Evolutionary conservation across 2,888 invertebrate species (phyloP), one percentile per base, ranked within the genome.

Genomic region (Clunio marinus): DNA sequence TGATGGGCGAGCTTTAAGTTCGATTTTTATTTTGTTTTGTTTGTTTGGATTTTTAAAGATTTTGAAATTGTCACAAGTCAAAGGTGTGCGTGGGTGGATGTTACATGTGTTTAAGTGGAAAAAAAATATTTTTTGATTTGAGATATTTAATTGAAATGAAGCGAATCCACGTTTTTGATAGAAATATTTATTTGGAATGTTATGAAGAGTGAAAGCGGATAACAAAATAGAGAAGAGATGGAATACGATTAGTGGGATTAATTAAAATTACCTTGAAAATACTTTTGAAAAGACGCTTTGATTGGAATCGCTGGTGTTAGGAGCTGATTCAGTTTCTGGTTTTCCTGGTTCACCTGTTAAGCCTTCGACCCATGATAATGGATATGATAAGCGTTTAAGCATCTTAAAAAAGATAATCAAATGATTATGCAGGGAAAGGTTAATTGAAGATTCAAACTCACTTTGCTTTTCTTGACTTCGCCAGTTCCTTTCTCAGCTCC

Each of bases 331-430:
- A 60, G 75, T 73, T 71, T 75, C 74, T 58, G 73, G 57, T 24
- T 55, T 70, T 69, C 73, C 71, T 71, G 77, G 81, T 70, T 91
- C 92, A 69, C 91, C 88, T 0, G 91, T 88, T 46, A 92, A 81
- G 1, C 93, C 92, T 77, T 93, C 93, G 83, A 93, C 92, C 93
- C 93, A 93, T 1, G 93, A 88, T 67, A 94, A 80, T 15, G 94
- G 94, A 81, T 94, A 93, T 0, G 93, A 93, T 70, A 95, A 85
- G 73, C 93, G 85, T 80, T 94, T 94, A 73, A 94, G 81, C 91
- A 93, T 93, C 92, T 94, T 75, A n/a, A 80, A 77, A n/a, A 55
- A 70, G 68, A 62, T 65, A 57, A 22, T 58, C 62, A 35, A 4
- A 45, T 45, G 3, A n/a, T n/a, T 4, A n/a, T 5, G n/a, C 45